A percentile compares a stretch with the other conserved stretches of the same genome.
phyloP scores from a whole-genome alignment of 2,797 vertebrate species.

The Eulemur rubriventer region DNA sequence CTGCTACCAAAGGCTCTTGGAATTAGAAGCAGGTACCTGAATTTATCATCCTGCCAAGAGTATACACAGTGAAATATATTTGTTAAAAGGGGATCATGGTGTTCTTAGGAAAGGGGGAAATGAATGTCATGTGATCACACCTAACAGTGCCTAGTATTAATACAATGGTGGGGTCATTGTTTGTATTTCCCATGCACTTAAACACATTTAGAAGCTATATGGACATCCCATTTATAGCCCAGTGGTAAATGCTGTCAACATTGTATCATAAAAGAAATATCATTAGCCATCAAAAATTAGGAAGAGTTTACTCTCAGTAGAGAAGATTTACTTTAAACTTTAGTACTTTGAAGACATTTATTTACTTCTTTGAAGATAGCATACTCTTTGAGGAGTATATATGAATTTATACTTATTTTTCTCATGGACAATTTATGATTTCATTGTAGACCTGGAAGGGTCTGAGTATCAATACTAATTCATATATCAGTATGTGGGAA shows the following conservation, averaged over 20 bases:
- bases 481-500: neutral
- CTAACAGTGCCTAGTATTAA: neutral
- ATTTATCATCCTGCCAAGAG: neutral
- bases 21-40: neutral
- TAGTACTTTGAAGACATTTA: neutral
- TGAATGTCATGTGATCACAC: neutral
- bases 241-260: neutral
- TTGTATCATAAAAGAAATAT: neutral
- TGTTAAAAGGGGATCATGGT: neutral
- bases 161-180: rapidly evolving
- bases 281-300: neutral
- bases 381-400: neutral
- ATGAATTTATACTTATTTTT: neutral
- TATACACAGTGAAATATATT: neutral
- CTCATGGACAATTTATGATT: neutral
- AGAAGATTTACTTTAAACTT: neutral
- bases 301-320: neutral
- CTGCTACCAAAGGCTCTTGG: neutral
- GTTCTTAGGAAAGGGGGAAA: neutral
- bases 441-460: neutral
- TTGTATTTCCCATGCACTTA: neutral
- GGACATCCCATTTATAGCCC: neutral
- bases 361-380: neutral
- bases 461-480: neutral
- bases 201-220: neutral